phyloP scores from a whole-genome alignment of 2,797 vertebrate species.

The Coccyzus lansbergi region DNA sequence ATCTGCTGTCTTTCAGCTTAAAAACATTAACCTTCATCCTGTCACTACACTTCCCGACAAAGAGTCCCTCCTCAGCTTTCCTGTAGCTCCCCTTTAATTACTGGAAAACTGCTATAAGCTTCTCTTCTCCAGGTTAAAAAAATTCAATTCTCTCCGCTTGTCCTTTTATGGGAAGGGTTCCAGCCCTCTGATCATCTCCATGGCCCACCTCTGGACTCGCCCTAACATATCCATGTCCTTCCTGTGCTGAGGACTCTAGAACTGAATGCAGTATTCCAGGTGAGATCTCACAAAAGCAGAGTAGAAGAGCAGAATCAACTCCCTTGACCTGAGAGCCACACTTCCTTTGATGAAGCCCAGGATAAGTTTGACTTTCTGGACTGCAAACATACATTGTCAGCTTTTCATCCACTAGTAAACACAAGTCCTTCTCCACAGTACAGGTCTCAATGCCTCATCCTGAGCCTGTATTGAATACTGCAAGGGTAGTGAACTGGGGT shows the following conservation, averaged over 20 bases:
- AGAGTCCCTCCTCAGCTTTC: neutral
- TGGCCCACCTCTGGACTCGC: neutral
- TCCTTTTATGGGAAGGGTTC: neutral
- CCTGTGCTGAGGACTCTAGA: neutral
- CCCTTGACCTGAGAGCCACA: rapidly evolving
- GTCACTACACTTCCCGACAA: neutral
- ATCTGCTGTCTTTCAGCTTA: neutral
- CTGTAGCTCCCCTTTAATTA: neutral
- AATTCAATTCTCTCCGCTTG: neutral
- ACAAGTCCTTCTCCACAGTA: neutral
- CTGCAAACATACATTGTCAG: rapidly evolving
- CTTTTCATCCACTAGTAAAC: neutral
- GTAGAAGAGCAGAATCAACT: neutral
- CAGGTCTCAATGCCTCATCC: neutral
- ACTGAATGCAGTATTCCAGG: rapidly evolving
- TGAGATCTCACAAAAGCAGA: rapidly evolving
- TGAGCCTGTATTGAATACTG: neutral
- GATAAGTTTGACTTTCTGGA: neutral
- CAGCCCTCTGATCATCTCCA: neutral
- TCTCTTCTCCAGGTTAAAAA: neutral
- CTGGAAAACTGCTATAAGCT: neutral
- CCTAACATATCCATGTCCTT: rapidly evolving
- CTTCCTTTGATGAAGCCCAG: neutral
- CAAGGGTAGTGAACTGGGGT: rapidly evolving
- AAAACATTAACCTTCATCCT: neutral